Percentiles rank a stretch among this genome's conserved stretches.
Evolutionary conservation across 2,797 vertebrate species (phyloP).

Genomic region (Tachyglossus aculeatus): DNA sequence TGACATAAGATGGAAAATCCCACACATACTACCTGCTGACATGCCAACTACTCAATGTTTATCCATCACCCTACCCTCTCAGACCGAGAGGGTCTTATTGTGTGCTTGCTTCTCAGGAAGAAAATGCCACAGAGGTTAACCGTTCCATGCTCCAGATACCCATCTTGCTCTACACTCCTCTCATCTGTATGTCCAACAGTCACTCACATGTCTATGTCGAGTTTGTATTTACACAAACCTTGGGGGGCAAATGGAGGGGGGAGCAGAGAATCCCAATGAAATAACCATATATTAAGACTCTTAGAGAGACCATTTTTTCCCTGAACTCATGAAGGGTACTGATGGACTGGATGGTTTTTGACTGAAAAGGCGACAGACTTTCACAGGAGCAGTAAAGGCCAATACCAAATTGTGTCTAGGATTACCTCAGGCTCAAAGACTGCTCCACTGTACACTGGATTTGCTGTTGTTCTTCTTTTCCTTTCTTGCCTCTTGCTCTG

Average conservation of each 20-base stretch:
- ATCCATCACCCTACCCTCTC: not conserved
- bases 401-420: not conserved
- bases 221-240: constrained; percentile 14
- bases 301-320: not conserved
- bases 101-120: constrained; percentile 22
- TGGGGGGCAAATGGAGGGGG: not conserved
- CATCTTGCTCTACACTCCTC: not conserved
- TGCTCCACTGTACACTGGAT: constrained; percentile 97
- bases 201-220: not conserved
- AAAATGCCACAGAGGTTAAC: not conserved
- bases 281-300: not conserved
- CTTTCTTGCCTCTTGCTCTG: constrained; percentile 97
- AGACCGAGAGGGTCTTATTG: not conserved
- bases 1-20: constrained; percentile 11
- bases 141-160: constrained; percentile 31
- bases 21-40: not conserved
- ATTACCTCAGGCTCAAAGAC: constrained; percentile 96
- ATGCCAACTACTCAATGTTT: constrained; percentile 29
- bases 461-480: constrained; percentile 97
- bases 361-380: not conserved
- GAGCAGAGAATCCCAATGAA: constrained; percentile 13
- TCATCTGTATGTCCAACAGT: not conserved
- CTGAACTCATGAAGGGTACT: constrained; percentile 2
- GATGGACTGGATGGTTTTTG: too few species aligned
- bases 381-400: not conserved